A percentile compares a stretch with the other conserved stretches of the same genome.
Evolutionary conservation across 2,888 invertebrate species (phyloP).

Genomic region (Epinotia nisella): DNA sequence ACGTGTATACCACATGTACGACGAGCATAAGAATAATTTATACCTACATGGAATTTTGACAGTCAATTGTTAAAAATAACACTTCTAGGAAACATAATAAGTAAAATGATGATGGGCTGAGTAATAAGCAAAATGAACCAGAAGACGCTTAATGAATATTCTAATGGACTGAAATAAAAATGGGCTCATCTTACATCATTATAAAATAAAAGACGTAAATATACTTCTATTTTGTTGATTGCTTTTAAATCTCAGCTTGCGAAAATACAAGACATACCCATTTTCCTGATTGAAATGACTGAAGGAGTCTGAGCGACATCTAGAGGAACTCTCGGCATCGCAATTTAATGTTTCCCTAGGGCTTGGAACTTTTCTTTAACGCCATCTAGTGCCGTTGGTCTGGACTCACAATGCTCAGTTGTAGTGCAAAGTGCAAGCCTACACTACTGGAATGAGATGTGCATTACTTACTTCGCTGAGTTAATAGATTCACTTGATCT

Average conservation of each 20-base stretch:
- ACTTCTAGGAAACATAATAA: slow-evolving; percentile 9
- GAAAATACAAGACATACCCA: slow-evolving; percentile 36
- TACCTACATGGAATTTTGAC: slow-evolving; percentile 7
- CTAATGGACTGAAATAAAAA: slow-evolving; percentile 20
- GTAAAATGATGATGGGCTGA: no score
- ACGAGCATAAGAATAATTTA: slow-evolving; percentile 14
- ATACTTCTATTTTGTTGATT: slow-evolving; percentile 35
- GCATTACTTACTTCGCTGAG: slow-evolving; percentile 33
- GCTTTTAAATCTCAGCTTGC: slow-evolving; percentile 31
- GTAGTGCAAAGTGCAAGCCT: slow-evolving; percentile 40
- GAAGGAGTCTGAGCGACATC: slow-evolving; percentile 37
- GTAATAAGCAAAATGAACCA: slow-evolving; percentile 15
- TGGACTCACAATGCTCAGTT: slow-evolving; percentile 33
- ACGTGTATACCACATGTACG: slow-evolving; percentile 34
- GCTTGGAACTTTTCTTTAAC: slow-evolving; percentile 30
- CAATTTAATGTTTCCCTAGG: slow-evolving; percentile 30
- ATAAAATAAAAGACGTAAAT: slow-evolving; percentile 21
- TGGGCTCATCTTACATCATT: slow-evolving; percentile 19
- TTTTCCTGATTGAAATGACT: slow-evolving; percentile 36
- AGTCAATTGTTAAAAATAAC: slow-evolving; percentile 29
- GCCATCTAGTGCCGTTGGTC: slow-evolving; percentile 38
- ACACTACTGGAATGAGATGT: slow-evolving; percentile 17
- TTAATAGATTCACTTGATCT: slow-evolving; percentile 28
- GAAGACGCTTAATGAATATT: slow-evolving; percentile 4
- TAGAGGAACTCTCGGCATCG: slow-evolving; percentile 20